These are phyloP conservation scores for Drosophila siamana DNA, from an alignment of 2,888 invertebrate species.

Conservation along the genomic window DNA sequence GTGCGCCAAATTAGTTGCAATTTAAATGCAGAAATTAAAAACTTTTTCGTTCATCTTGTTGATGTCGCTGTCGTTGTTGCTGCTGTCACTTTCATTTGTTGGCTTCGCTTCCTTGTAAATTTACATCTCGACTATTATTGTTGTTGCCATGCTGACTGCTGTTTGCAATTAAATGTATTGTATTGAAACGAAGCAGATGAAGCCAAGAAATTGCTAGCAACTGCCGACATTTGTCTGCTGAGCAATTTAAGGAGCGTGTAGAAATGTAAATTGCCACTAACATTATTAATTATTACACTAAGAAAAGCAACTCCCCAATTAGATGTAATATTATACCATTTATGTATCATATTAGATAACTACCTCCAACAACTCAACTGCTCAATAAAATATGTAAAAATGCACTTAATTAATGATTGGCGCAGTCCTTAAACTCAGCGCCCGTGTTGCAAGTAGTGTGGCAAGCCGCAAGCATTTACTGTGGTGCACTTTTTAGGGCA, in stretches of 20 bases:
- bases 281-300: not conserved
- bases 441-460: conserved; percentile 10
- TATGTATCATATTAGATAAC: too few species aligned
- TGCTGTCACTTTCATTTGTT: conserved; percentile 51
- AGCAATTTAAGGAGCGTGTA: too few species aligned
- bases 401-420: too few species aligned
- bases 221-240: too few species aligned
- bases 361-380: too few species aligned
- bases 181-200: conserved; percentile 18
- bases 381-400: too few species aligned
- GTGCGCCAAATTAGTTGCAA: conserved; percentile 77
- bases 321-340: too few species aligned
- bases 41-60: conserved; percentile 27
- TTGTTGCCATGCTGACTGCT: conserved; percentile 16
- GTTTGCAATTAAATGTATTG: conserved; percentile 50
- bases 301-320: too few species aligned
- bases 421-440: too few species aligned
- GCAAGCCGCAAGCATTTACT: conserved; percentile 27
- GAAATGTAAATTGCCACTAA: too few species aligned
- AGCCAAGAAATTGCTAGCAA: too few species aligned
- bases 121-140: conserved; percentile 32
- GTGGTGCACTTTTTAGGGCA: conserved; percentile 28
- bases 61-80: conserved; percentile 4
- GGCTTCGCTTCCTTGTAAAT: conserved; percentile 40
- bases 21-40: conserved; percentile 75